These are phyloP conservation scores for Lycophotia porphyrea DNA, from an alignment of 2,888 invertebrate genomes.

Conservation along the genomic window DNA sequence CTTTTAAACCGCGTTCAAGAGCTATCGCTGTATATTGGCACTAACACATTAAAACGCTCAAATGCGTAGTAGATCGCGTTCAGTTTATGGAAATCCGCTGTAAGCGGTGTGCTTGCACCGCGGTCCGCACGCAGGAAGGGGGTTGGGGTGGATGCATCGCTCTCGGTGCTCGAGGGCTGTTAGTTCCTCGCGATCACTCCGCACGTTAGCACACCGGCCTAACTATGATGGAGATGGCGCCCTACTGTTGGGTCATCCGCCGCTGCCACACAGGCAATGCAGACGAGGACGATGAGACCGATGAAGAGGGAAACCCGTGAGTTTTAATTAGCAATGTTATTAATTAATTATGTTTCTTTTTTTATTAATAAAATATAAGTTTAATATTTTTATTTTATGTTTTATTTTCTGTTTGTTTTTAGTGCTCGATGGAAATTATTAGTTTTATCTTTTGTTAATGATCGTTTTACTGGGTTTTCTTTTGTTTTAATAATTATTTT, in stretches of 20 bases:
- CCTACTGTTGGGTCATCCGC: conserved; percentile 1
- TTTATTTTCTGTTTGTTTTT: not conserved
- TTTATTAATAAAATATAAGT: not conserved
- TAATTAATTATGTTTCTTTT: not conserved
- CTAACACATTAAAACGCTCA: not conserved
- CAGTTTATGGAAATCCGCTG: conserved; percentile 1
- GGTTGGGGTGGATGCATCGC: conserved; percentile 59
- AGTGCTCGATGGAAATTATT: not conserved
- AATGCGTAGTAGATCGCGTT: not conserved
- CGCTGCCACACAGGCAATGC: not conserved
- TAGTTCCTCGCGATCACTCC: conserved; percentile 61
- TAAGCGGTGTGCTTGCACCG: conserved; percentile 9
- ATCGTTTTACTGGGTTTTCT: not conserved
- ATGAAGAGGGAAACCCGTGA: conserved; percentile 27
- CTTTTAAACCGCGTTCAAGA: not conserved
- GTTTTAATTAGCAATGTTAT: conserved; percentile 18
- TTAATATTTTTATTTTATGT: not conserved
- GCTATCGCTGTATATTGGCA: not conserved
- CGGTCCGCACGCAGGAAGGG: conserved; percentile 29
- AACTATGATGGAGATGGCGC: conserved; percentile 45
- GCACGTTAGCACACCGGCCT: conserved; percentile 47
- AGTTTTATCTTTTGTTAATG: not conserved
- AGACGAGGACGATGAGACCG: not conserved
- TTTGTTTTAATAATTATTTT: not conserved
- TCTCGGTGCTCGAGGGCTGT: conserved; percentile 51